Evolutionary conservation across 1,140 invertebrate genomes (phyloP).

Genomic region (Drosophila navojoa): DNA sequence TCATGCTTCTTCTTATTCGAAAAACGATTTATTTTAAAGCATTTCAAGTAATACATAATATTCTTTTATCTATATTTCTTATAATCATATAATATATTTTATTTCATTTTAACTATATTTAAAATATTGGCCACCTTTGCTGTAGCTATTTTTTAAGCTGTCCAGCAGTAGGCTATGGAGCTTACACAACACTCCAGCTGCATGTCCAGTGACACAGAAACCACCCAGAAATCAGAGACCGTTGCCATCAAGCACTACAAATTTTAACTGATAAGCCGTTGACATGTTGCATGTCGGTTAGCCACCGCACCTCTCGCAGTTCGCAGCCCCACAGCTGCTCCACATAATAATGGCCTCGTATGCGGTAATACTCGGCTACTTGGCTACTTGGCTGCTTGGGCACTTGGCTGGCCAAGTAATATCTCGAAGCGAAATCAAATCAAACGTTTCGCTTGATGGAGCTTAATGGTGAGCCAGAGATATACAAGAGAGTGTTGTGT

Average conservation of each 20-base stretch:
- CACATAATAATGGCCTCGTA: conserved; percentile 65
- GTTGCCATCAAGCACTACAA: conserved; percentile 25
- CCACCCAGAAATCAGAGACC: conserved; percentile 46
- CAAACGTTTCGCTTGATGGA: conserved; percentile 62
- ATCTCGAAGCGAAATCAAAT: conserved; percentile 69
- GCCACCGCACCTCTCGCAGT: conserved; percentile 14
- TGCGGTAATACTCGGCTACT: conserved; percentile 64
- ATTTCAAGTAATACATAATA: too few relatives aligned
- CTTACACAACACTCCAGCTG: not conserved
- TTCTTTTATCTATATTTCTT: too few relatives aligned
- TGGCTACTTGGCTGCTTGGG: conserved; percentile 40
- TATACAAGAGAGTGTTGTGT: conserved; percentile 27
- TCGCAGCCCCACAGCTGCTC: conserved; percentile 29
- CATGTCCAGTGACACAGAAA: conserved; percentile 12
- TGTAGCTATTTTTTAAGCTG: not conserved
- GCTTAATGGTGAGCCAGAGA: conserved; percentile 30
- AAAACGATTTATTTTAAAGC: too few relatives aligned
- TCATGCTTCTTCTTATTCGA: too few relatives aligned
- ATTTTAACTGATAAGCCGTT: conserved; percentile 66
- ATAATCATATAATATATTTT: too few relatives aligned
- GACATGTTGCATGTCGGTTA: conserved; percentile 66
- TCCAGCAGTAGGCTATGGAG: not conserved
- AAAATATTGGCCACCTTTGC: too few relatives aligned
- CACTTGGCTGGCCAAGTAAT: conserved; percentile 31
- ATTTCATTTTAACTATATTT: too few relatives aligned